Percentiles rank a stretch among this genome's conserved stretches.
Evolutionary conservation across 2,797 vertebrate species (phyloP).

Genomic region (Phrynocephalus guinanensis): DNA sequence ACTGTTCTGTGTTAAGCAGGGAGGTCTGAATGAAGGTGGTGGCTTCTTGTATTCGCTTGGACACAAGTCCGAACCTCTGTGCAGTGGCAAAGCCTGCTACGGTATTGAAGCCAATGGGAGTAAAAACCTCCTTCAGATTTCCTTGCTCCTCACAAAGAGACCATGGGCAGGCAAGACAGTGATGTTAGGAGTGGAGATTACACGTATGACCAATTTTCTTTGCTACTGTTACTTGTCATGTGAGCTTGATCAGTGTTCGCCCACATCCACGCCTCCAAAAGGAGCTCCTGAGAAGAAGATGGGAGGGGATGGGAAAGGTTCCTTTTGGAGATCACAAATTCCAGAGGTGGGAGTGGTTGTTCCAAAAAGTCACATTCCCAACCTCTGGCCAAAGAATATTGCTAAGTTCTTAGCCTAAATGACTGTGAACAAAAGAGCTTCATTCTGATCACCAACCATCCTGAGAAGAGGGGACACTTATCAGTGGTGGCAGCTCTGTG

Average conservation of each 20-base stretch:
- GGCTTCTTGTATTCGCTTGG: not conserved
- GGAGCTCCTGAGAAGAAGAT: no score
- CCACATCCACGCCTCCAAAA: no score
- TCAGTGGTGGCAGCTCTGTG: not conserved
- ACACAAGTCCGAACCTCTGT: not conserved
- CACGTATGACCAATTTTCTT: no score
- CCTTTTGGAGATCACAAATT: not conserved
- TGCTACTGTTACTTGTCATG: no score
- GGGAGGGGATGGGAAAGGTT: not conserved
- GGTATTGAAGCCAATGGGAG: not conserved
- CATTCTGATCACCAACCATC: not conserved
- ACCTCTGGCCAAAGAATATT: not conserved
- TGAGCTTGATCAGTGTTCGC: no score
- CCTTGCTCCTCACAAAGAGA: not conserved
- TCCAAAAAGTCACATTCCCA: not conserved
- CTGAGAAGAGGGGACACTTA: not conserved
- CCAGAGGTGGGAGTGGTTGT: not conserved
- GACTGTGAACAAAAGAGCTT: not conserved
- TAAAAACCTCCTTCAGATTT: not conserved
- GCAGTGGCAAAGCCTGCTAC: not conserved
- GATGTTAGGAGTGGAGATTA: not conserved
- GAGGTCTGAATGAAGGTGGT: not conserved
- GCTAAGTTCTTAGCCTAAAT: not conserved
- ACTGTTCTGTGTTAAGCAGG: not conserved
- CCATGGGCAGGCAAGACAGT: not conserved